phyloP scores from a whole-genome alignment of 92 coral and sea anemone species.

The Porites rus region DNA sequence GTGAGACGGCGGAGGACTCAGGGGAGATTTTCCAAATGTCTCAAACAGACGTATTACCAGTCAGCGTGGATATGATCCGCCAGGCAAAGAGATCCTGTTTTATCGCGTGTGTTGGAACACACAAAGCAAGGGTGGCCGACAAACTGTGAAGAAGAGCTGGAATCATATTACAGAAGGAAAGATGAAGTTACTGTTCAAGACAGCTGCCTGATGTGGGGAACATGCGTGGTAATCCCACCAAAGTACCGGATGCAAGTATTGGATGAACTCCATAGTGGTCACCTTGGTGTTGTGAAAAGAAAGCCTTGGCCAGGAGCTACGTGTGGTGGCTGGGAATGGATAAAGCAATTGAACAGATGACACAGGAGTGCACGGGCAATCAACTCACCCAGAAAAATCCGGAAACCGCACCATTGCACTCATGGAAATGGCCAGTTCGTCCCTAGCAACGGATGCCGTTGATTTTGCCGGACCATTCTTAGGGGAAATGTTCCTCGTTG shows the following conservation, averaged over 20 bases:
- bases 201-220: constrained; percentile 21
- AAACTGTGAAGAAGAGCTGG: no score
- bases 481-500: neutral
- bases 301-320: constrained; percentile 39
- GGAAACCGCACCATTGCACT: constrained; percentile 14
- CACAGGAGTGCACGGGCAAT: constrained; percentile 29
- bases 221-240: neutral
- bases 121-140: no score
- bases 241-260: neutral
- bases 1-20: neutral
- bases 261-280: constrained; percentile 35
- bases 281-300: constrained; percentile 38
- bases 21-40: no score
- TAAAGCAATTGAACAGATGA: constrained; percentile 30
- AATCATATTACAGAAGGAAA: constrained; percentile 34
- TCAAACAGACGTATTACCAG: neutral
- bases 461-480: constrained; percentile 32
- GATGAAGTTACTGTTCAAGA: constrained; percentile 25
- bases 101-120: constrained; percentile 37
- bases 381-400: constrained; percentile 34
- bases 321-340: constrained; percentile 48
- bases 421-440: constrained; percentile 37
- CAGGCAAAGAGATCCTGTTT: constrained; percentile 55
- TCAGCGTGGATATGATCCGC: neutral
- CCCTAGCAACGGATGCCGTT: constrained; percentile 12